Percentiles rank a stretch among this genome's conserved stretches.
phyloP scores from a whole-genome alignment of 2,113 vertebrate genomes.

The Sus scrofa region DNA sequence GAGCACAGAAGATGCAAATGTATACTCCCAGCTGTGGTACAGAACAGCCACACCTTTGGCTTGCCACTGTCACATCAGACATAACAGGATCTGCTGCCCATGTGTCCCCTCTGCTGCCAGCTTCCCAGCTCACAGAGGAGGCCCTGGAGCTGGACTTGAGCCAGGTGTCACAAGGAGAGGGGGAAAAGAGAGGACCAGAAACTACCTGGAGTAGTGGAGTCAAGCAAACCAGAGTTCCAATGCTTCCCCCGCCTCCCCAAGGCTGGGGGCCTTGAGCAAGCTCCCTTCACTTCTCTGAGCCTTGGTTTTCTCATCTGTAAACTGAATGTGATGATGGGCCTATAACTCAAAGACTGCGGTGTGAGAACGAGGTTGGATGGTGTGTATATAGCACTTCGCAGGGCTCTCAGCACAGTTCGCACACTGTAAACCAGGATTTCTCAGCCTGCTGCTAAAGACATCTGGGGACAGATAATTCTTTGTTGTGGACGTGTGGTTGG shows the following conservation, averaged over 20 bases:
- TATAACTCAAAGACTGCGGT: neutral
- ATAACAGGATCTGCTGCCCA: neutral
- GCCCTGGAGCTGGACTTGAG: neutral
- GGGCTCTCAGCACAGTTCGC: too few relatives aligned
- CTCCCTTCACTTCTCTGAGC: neutral
- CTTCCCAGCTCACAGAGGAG: neutral
- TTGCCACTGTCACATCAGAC: neutral
- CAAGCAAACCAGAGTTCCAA: neutral
- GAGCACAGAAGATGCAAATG: neutral
- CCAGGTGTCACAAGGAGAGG: neutral
- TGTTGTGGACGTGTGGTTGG: too few relatives aligned
- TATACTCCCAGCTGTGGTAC: neutral
- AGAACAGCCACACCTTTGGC: neutral
- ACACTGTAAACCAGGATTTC: neutral
- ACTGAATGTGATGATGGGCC: neutral
- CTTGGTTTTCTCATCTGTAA: neutral
- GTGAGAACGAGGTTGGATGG: neutral
- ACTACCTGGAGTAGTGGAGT: neutral
- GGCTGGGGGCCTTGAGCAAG: neutral
- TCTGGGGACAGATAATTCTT: neutral
- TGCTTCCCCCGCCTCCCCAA: neutral
- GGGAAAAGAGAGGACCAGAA: neutral
- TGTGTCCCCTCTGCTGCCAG: fast-evolving
- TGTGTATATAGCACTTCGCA: neutral
- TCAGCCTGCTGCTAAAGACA: fast-evolving